Evolutionary conservation across 2,888 invertebrate species (phyloP).

Genomic region (Graphium colonna): DNA sequence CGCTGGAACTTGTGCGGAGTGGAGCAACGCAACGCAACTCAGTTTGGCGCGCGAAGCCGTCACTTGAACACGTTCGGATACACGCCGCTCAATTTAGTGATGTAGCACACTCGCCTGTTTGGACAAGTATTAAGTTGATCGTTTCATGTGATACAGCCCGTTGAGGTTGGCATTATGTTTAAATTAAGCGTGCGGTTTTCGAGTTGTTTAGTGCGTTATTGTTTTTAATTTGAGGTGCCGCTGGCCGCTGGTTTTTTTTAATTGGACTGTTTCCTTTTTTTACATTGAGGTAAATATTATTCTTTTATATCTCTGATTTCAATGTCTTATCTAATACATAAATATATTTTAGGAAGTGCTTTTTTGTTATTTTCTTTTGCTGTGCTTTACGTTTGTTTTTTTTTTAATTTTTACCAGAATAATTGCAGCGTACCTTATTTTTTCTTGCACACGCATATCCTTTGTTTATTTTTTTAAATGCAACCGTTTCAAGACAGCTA

Average conservation of each 20-base stretch:
- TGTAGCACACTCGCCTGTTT: slow-evolving; percentile 63
- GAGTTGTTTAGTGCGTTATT: slow-evolving; percentile 62
- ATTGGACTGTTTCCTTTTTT: slow-evolving; percentile 36
- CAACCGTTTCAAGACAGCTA: slow-evolving; percentile 10
- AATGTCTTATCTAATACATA: too few species aligned
- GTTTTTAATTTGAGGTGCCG: slow-evolving; percentile 34
- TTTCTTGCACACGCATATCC: neutral
- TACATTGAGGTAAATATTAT: slow-evolving; percentile 40
- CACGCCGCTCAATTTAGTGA: slow-evolving; percentile 46
- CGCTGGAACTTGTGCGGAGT: slow-evolving; percentile 60
- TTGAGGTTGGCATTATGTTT: slow-evolving; percentile 72
- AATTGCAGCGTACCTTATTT: too few species aligned
- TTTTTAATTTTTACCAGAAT: too few species aligned
- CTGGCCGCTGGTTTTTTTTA: slow-evolving; percentile 18
- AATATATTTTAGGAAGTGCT: too few species aligned
- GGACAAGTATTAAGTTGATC: slow-evolving; percentile 78
- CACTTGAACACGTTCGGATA: slow-evolving; percentile 41
- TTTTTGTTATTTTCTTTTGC: too few species aligned
- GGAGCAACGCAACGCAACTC: slow-evolving; percentile 42
- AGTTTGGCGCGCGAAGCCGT: slow-evolving; percentile 74
- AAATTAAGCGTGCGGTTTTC: slow-evolving; percentile 69
- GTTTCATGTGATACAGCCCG: slow-evolving; percentile 74
- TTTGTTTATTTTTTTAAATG: slow-evolving; percentile 7
- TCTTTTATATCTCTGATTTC: slow-evolving; percentile 37
- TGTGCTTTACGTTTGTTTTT: too few species aligned